Evolutionary conservation across 2,888 invertebrate genomes (phyloP), one percentile per base, ranked within the genome.

Genomic region (Cactoblastis cactorum): DNA sequence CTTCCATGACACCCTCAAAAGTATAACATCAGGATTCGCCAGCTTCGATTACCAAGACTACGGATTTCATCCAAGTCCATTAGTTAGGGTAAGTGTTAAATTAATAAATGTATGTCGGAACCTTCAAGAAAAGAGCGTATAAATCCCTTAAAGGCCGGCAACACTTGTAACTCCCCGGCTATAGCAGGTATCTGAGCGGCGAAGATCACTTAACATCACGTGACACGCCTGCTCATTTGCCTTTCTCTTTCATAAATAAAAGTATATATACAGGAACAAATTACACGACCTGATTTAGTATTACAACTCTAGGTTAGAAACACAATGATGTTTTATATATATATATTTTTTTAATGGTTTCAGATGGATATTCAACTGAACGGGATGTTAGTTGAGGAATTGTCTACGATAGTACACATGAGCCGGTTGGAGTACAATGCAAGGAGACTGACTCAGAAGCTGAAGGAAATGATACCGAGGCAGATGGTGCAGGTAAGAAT

Each of bases 31-130:
- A 0, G 99, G 99, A 24, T 99, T 97, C 85, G 99, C 98, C 0
- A 96, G 96, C 74, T 98, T 98, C 74, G 97, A 97, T 80, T 98
- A 98, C 71, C 97, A 97, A 79, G 95, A 97, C 72, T 82, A 92
- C 67, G 98, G 96, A 1, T 99, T 95, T 79, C 92, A 95, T 70
- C 73, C 76, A 56, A 94, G 97, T 55, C 88, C 94, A 53, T 88
- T 99, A 65, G 94, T 95, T 0, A 96, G 96, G 80, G 94, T 97
- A 78, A 86, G 88, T 15, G 0, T 18, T n/a, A 1, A 32, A 22
- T 22, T 22, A 4, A 22, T 22, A 22, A 22, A 22, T 22, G n/a
- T n/a, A n/a, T n/a, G n/a, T n/a, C n/a, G n/a, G n/a, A n/a, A n/a
- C n/a, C n/a, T n/a, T n/a, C n/a, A n/a, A n/a, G n/a, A n/a, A n/a